Percentiles rank a stretch among this genome's conserved stretches.
These are phyloP conservation scores for Cettia cetti DNA, from an alignment of 2,113 vertebrate species.

Conservation along the genomic window DNA sequence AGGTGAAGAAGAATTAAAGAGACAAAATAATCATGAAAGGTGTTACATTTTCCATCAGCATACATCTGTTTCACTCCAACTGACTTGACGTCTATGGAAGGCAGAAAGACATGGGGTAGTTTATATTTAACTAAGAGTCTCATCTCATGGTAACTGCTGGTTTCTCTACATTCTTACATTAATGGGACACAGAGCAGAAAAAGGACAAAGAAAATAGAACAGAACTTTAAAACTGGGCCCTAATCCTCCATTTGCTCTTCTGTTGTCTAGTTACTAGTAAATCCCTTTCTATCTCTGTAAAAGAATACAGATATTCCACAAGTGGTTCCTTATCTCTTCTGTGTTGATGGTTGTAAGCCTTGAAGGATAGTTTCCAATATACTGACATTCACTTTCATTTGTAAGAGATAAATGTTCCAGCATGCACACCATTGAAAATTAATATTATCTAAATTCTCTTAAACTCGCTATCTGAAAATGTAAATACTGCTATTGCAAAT, in stretches of 20 bases:
- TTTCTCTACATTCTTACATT: not conserved
- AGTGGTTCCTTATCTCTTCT: conserved; percentile 31
- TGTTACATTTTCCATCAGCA: not conserved
- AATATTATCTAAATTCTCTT: conserved; percentile 58
- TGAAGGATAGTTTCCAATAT: conserved; percentile 9
- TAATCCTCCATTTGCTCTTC: not conserved
- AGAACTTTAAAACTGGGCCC: not conserved
- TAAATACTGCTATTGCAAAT: conserved; percentile 23
- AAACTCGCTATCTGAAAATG: conserved; percentile 14
- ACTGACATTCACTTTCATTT: conserved; percentile 44
- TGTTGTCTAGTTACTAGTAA: not conserved
- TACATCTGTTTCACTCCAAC: not conserved
- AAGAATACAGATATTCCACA: not conserved
- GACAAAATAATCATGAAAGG: not conserved
- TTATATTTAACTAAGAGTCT: not conserved
- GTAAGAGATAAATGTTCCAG: conserved; percentile 24
- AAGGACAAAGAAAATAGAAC: not conserved
- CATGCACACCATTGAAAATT: conserved; percentile 46
- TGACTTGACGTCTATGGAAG: not conserved
- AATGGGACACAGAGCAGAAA: not conserved
- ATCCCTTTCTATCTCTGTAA: not conserved
- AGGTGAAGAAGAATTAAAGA: not conserved
- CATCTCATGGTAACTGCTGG: not conserved
- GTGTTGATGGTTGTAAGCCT: not conserved
- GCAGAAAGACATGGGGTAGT: not conserved